Evolutionary conservation across 2,113 vertebrate genomes (phyloP).

Genomic region (Plecturocebus donacophilus): DNA sequence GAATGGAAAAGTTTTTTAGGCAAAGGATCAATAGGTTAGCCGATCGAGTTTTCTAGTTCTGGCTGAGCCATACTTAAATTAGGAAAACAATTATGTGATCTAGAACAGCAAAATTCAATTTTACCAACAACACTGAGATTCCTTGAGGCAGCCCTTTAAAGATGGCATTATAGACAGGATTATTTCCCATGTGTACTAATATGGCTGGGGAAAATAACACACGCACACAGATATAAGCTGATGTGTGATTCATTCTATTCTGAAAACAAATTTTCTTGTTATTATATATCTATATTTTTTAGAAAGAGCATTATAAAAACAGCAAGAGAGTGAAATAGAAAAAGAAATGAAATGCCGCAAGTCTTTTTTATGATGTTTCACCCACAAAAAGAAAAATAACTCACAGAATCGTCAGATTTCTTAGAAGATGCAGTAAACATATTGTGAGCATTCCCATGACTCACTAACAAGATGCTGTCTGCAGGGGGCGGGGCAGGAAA

Average conservation of each 20-base stretch:
- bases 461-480: conserved; percentile 61
- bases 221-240: not conserved
- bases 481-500: conserved; percentile 18
- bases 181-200: conserved; percentile 69
- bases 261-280: conserved; percentile 61
- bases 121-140: conserved; percentile 62
- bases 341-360: conserved; percentile 52
- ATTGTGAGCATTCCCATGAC: conserved; percentile 35
- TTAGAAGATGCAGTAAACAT: conserved; percentile 49
- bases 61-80: conserved; percentile 60
- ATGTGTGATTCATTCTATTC: conserved; percentile 35
- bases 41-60: conserved; percentile 59
- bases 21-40: conserved; percentile 38
- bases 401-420: conserved; percentile 41
- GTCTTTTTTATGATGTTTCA: conserved; percentile 41
- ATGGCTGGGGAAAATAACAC: conserved; percentile 7
- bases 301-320: conserved; percentile 65
- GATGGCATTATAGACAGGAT: conserved; percentile 63
- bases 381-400: conserved; percentile 56
- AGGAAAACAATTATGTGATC: conserved; percentile 70
- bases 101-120: conserved; percentile 64
- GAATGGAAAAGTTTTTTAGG: conserved; percentile 18
- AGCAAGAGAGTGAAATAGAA: conserved; percentile 31
- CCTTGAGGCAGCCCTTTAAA: conserved; percentile 71
- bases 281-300: conserved; percentile 64